Evolutionary conservation across 2,888 invertebrate species (phyloP).

Genomic region (Hypena proboscidalis): DNA sequence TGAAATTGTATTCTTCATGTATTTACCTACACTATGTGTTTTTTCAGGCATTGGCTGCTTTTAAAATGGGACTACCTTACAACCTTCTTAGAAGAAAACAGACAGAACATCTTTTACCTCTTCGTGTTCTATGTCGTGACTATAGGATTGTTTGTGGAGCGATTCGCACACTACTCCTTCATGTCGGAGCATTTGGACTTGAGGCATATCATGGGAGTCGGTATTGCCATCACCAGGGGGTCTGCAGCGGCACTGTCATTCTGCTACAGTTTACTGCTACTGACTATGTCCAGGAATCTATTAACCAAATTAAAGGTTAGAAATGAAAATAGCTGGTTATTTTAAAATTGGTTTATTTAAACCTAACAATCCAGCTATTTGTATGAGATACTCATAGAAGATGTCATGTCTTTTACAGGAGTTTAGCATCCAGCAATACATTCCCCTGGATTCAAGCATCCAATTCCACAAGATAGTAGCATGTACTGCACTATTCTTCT

Average conservation of each 20-base stretch:
- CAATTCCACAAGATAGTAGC: constrained; percentile 99
- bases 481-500: constrained; percentile 97
- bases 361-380: no score
- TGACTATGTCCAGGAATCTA: constrained; percentile 97
- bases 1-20: no score
- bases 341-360: no score
- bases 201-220: constrained; percentile 98
- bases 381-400: no score
- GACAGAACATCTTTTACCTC: constrained; percentile 97
- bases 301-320: constrained; percentile 93
- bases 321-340: no score
- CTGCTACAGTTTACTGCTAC: constrained; percentile 94
- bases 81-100: constrained; percentile 97
- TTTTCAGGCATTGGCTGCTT: constrained; percentile 87
- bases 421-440: constrained; percentile 96
- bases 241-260: constrained; percentile 97
- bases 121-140: constrained; percentile 98
- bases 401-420: constrained; percentile 77
- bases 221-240: constrained; percentile 97
- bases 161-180: constrained; percentile 98
- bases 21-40: no score
- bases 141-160: constrained; percentile 96
- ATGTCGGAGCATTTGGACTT: constrained; percentile 98
- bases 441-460: constrained; percentile 97
- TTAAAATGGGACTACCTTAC: constrained; percentile 94